Base-by-base conservation (phyloP, 2,888 invertebrate species). In the Cloeon dipterum region DNA sequence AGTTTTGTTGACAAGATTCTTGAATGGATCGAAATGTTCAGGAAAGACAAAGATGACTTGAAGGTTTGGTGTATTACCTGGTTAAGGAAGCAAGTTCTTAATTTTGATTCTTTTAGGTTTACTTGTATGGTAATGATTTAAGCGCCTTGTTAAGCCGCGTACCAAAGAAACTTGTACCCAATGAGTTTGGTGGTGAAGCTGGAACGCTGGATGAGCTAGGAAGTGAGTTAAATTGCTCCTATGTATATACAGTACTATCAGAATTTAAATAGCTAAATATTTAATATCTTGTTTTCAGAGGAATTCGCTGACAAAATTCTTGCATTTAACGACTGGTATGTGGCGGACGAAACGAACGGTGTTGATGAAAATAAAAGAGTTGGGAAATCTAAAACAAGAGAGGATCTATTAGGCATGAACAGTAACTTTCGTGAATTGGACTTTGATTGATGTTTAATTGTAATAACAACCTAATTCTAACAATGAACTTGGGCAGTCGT, bases 61-160 rank as follows among this genome's bases (percentile, higher is more conserved):
- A n/a, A n/a, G n/a, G n/a, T n/a, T n/a, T n/a, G n/a, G n/a, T n/a
- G n/a, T n/a, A n/a, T n/a, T n/a, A n/a, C n/a, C n/a, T n/a, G n/a
- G n/a, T n/a, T n/a, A n/a, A n/a, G n/a, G n/a, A n/a, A n/a, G n/a
- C n/a, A n/a, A n/a, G n/a, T n/a, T n/a, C n/a, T n/a, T n/a, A n/a
- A n/a, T n/a, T n/a, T n/a, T n/a, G n/a, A n/a, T n/a, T n/a, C n/a
- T n/a, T n/a, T n/a, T n/a, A n/a, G n/a, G n/a, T n/a, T n/a, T n/a
- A n/a, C n/a, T 56, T 68, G 2, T 63, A 67, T 45, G 60, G 55
- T 40, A 52, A 58, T 34, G 54, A 57, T 42, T 44, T 59, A 26
- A 53, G 54, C 13, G 55, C 54, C 2, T 47, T 61, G 13, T 55
- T 58, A 42, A 44, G 51, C 36, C 48, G 51, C 35, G 47, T 61